These are phyloP conservation scores for Drosophila helvetica DNA, from an alignment of 2,888 invertebrate species.

Conservation along the genomic window DNA sequence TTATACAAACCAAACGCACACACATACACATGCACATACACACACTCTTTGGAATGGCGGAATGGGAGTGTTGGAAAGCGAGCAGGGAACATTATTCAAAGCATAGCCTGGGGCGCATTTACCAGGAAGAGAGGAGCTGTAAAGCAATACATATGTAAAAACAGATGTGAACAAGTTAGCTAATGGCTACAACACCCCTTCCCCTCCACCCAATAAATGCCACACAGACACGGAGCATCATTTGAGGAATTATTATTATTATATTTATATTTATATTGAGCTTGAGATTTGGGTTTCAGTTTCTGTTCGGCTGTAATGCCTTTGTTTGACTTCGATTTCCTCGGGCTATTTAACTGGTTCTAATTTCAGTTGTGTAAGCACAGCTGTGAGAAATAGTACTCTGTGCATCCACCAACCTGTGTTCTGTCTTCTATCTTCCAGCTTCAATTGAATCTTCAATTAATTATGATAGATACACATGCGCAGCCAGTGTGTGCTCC, in stretches of 20 bases:
- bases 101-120: conserved; percentile 55
- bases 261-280: conserved; percentile 14
- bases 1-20: conserved; percentile 34
- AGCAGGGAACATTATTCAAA: conserved; percentile 62
- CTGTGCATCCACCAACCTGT: background rate
- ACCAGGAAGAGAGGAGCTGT: conserved; percentile 31
- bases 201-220: conserved; percentile 4
- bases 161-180: conserved; percentile 70
- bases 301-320: background rate
- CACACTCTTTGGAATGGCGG: conserved; percentile 24
- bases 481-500: background rate
- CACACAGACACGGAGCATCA: conserved; percentile 8
- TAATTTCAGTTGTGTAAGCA: conserved; percentile 12
- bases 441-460: conserved; percentile 11
- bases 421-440: conserved; percentile 2
- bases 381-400: background rate
- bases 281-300: background rate
- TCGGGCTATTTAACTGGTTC: conserved; percentile 7
- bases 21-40: conserved; percentile 10
- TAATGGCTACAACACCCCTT: conserved; percentile 49
- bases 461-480: conserved; percentile 9
- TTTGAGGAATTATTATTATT: conserved; percentile 20
- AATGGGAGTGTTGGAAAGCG: conserved; percentile 15
- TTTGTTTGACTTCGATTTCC: conserved; percentile 3
- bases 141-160: conserved; percentile 70